Evolutionary conservation across 2,797 vertebrate species (phyloP).

Genomic region (Cyclura pinguis): DNA sequence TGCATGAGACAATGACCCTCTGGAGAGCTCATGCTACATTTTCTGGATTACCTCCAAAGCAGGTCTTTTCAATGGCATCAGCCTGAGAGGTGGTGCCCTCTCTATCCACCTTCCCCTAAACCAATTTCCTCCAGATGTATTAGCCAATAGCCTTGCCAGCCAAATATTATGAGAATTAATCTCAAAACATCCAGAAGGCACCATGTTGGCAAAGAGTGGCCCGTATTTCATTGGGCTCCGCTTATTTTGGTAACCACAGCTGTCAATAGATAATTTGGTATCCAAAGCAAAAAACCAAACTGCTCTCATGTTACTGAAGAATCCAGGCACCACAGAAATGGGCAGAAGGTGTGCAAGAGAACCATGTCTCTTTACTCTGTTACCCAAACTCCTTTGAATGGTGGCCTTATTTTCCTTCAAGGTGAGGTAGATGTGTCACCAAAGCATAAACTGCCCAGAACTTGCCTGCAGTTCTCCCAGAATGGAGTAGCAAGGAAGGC

Average conservation of each 20-base stretch:
- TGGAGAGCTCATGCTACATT: no score
- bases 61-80: no score
- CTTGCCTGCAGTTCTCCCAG: neutral
- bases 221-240: neutral
- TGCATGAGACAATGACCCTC: no score
- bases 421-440: no score
- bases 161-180: neutral
- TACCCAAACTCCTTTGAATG: no score
- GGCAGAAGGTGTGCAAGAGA: neutral
- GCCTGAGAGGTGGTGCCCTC: neutral
- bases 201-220: no score
- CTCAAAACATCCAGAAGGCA: neutral
- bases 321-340: neutral
- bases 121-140: neutral
- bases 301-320: neutral
- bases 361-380: neutral
- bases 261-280: neutral
- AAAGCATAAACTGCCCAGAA: neutral
- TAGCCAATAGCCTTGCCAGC: neutral
- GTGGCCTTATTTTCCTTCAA: neutral
- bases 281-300: neutral
- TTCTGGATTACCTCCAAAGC: no score
- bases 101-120: neutral
- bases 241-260: neutral
- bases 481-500: neutral